phyloP scores from a whole-genome alignment of 2,888 invertebrate species.

The Cryptops parisi region DNA sequence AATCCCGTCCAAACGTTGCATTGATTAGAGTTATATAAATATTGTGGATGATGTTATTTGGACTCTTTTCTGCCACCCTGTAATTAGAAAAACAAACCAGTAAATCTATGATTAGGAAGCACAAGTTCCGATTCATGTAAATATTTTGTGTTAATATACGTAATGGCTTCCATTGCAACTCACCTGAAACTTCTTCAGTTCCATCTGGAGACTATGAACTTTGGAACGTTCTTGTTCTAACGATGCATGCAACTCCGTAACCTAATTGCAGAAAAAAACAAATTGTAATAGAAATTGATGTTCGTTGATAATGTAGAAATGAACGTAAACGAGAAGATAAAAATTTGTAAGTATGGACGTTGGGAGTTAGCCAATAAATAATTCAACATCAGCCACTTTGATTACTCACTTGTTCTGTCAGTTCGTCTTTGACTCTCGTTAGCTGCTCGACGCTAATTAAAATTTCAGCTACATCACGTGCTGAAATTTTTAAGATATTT shows the following conservation, averaged over 20 bases:
- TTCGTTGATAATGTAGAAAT: background rate
- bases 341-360: no score
- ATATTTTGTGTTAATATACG: no score
- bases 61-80: background rate
- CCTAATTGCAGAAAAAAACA: slow-evolving; percentile 31
- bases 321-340: background rate
- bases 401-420: slow-evolving; percentile 39
- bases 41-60: no score
- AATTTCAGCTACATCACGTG: slow-evolving; percentile 64
- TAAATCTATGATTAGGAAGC: no score
- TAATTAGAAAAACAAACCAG: no score
- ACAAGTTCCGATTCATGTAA: no score
- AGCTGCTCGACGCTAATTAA: slow-evolving; percentile 55
- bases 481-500: slow-evolving; percentile 33
- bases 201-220: slow-evolving; percentile 39
- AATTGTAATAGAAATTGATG: background rate
- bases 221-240: slow-evolving; percentile 62
- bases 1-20: no score
- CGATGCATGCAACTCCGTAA: slow-evolving; percentile 49
- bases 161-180: no score
- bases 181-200: slow-evolving; percentile 39
- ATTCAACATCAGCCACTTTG: background rate
- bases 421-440: slow-evolving; percentile 51
- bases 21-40: no score
- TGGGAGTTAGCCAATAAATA: no score